phyloP scores from a whole-genome alignment of 2,888 invertebrate genomes.

The Clivina fossor region DNA sequence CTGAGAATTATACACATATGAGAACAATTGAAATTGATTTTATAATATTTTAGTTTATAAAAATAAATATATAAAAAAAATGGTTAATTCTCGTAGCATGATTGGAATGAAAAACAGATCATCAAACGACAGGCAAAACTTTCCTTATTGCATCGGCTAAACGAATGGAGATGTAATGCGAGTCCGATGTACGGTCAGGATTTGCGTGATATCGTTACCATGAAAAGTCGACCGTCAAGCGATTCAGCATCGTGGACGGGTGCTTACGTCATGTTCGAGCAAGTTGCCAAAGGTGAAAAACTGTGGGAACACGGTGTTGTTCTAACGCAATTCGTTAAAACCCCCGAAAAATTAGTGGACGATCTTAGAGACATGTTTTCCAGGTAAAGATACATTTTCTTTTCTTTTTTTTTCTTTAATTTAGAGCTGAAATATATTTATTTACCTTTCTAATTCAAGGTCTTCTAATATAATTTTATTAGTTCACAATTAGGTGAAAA shows the following conservation, averaged over 20 bases:
- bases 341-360: constrained; percentile 62
- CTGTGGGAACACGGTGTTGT: constrained; percentile 55
- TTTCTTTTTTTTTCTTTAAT: constrained; percentile 36
- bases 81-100: constrained; percentile 4
- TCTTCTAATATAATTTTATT: neutral
- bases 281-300: constrained; percentile 44
- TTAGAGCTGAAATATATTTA: neutral
- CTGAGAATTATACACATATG: too few species aligned
- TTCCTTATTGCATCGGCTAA: constrained; percentile 51
- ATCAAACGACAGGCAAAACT: constrained; percentile 47
- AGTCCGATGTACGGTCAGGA: constrained; percentile 86
- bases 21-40: too few species aligned
- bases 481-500: neutral
- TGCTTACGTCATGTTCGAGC: constrained; percentile 47
- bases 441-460: constrained; percentile 20
- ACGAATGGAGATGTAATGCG: constrained; percentile 75
- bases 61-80: too few species aligned
- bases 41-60: too few species aligned
- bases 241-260: constrained; percentile 46
- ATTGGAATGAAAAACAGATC: constrained; percentile 19
- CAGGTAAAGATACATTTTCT: too few species aligned
- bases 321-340: constrained; percentile 61
- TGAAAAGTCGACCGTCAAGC: constrained; percentile 47
- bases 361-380: constrained; percentile 62
- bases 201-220: constrained; percentile 67